These are phyloP conservation scores for Grantiella picta DNA, from an alignment of 2,113 vertebrate species.

Conservation along the genomic window DNA sequence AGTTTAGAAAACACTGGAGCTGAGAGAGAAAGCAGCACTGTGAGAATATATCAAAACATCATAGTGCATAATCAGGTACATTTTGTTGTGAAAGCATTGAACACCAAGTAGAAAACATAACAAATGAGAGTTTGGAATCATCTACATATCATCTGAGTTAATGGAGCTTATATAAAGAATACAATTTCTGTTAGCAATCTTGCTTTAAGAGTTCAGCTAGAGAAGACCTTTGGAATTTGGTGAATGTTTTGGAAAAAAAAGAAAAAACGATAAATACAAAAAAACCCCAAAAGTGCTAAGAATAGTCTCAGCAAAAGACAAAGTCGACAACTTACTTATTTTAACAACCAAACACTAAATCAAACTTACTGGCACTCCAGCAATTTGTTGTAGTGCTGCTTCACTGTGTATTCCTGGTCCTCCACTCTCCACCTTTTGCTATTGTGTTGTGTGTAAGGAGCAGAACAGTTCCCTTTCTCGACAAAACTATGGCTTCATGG, in stretches of 20 bases:
- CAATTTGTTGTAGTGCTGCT: background rate
- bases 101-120: background rate
- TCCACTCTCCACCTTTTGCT: background rate
- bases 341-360: background rate
- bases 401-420: background rate
- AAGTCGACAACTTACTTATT: background rate
- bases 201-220: background rate
- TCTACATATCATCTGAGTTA: background rate
- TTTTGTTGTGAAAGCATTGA: background rate
- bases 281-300: background rate
- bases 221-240: background rate
- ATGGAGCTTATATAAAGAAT: background rate
- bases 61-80: background rate
- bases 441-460: background rate
- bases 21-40: background rate
- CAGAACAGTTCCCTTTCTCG: background rate
- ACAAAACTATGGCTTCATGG: background rate
- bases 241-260: background rate
- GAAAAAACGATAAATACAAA: background rate
- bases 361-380: background rate
- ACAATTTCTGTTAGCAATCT: background rate
- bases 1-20: background rate
- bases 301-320: background rate
- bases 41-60: background rate
- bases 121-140: background rate